These are phyloP conservation scores for Silurus aristotelis DNA, from an alignment of 2,797 vertebrate genomes.

Conservation along the genomic window DNA sequence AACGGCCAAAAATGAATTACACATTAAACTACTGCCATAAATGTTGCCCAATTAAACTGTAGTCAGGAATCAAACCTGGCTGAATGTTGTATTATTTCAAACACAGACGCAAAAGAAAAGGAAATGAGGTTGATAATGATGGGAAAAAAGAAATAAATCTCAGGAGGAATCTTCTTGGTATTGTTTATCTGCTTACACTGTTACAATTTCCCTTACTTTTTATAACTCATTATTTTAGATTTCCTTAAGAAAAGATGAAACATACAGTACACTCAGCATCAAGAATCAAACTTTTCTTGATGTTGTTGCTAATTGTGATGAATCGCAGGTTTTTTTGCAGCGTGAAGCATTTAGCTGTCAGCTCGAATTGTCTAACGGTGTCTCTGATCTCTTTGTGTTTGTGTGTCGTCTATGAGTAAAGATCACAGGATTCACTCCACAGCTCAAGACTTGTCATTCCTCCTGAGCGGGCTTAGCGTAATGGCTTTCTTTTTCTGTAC, in stretches of 20 bases:
- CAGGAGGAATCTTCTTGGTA: background rate
- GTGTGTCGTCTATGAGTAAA: background rate
- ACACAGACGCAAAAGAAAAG: background rate
- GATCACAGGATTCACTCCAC: background rate
- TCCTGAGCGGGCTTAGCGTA: background rate
- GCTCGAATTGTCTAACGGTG: background rate
- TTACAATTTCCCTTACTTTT: background rate
- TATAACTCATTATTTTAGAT: background rate
- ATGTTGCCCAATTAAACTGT: background rate
- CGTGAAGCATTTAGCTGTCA: background rate
- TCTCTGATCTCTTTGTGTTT: background rate
- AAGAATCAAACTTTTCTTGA: background rate
- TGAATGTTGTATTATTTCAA: background rate
- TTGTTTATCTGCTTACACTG: background rate
- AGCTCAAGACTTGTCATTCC: background rate
- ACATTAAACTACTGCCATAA: background rate
- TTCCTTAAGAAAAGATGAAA: background rate
- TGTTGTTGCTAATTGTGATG: background rate
- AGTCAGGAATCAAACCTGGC: background rate
- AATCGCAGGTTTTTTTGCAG: background rate
- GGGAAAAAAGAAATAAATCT: background rate
- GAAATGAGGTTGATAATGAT: background rate
- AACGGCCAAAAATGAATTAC: background rate
- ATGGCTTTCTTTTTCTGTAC: constrained; percentile 5
- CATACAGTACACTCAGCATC: background rate